phyloP scores from a whole-genome alignment of 1,140 invertebrate species.

The Theocolax elegans region DNA sequence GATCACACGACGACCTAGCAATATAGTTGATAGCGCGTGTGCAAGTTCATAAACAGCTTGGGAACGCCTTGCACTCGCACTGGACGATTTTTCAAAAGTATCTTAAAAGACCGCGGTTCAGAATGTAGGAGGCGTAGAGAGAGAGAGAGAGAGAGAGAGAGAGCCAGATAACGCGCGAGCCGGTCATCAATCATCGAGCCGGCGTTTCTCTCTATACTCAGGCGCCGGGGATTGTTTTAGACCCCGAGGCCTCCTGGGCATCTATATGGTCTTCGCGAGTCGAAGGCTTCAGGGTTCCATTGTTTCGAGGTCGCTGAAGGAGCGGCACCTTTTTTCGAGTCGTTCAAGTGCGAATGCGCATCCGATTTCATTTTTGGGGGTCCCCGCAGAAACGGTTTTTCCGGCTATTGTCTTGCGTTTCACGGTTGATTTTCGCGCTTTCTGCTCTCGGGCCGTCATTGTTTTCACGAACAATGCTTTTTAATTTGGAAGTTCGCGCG shows the following conservation, averaged over 20 bases:
- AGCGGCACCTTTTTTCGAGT: neutral
- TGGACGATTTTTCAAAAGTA: no score
- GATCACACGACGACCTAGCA: no score
- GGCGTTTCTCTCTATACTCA: neutral
- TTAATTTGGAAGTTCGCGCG: slow-evolving; percentile 35
- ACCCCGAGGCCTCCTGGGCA: slow-evolving; percentile 1
- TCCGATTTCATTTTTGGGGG: no score
- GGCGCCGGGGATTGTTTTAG: slow-evolving; percentile 9
- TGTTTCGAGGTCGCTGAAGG: neutral
- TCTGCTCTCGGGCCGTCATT: slow-evolving; percentile 18
- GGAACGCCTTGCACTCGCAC: no score
- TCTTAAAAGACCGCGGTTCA: no score
- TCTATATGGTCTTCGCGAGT: no score
- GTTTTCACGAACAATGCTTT: slow-evolving; percentile 38
- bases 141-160: neutral
- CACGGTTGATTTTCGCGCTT: slow-evolving; percentile 38
- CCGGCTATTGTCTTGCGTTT: slow-evolving; percentile 40
- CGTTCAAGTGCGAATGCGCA: no score
- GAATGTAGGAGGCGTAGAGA: no score
- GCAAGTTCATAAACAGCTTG: no score
- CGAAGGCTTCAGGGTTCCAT: no score
- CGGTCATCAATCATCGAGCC: slow-evolving; percentile 27
- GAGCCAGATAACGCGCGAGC: neutral
- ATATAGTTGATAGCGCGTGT: no score
- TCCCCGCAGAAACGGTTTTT: slow-evolving; percentile 21